Evolutionary conservation across 2,797 vertebrate genomes (phyloP).

Genomic region (Phoebastria nigripes): DNA sequence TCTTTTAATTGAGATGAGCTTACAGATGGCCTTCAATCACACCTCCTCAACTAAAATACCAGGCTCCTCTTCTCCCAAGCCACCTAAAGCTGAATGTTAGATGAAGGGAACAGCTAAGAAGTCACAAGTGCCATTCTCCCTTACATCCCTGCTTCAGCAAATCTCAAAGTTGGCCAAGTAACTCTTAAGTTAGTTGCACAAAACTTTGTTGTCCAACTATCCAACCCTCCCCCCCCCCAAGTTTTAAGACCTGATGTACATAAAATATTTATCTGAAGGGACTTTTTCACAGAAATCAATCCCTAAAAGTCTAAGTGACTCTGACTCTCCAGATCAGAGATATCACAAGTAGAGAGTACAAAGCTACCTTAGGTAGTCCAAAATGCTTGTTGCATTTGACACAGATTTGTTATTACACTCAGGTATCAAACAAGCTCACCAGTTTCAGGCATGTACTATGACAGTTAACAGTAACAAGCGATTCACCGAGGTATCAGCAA

Average conservation of each 20-base stretch:
- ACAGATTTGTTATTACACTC: background rate
- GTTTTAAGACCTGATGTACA: background rate
- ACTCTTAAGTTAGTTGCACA: background rate
- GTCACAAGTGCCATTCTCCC: background rate
- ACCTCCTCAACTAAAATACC: background rate
- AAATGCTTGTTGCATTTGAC: background rate
- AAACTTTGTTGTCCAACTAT: background rate
- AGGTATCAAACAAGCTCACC: background rate
- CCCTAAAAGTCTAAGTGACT: background rate
- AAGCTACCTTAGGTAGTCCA: background rate
- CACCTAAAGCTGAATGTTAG: background rate
- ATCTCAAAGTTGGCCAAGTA: background rate
- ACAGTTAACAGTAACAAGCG: background rate
- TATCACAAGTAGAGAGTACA: background rate
- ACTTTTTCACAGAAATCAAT: background rate
- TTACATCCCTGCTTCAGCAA: background rate
- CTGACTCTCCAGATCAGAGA: background rate
- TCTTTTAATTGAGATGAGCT: background rate
- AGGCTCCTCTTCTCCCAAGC: background rate
- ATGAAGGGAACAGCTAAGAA: background rate
- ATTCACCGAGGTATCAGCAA: background rate
- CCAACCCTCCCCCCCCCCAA: fast-evolving
- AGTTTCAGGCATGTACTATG: background rate
- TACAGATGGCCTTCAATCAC: background rate
- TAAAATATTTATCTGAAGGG: background rate